Evolutionary conservation across 2,797 vertebrate genomes (phyloP).

Genomic region (Diceros bicornis): DNA sequence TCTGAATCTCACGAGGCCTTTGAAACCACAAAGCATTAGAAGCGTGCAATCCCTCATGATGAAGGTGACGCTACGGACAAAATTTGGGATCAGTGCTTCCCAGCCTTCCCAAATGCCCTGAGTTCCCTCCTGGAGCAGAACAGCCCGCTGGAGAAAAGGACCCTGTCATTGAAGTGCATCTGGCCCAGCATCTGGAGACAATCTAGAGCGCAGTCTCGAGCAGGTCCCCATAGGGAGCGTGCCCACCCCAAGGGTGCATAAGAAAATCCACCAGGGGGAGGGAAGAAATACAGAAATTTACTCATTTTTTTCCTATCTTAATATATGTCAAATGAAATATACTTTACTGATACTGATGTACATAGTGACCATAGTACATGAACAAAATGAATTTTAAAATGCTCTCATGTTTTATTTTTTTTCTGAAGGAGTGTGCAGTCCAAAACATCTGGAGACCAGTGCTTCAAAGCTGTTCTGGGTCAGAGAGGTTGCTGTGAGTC

Average conservation of each 20-base stretch:
- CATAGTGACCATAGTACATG: too few species aligned
- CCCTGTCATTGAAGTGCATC: accelerated
- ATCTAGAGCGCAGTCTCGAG: too few species aligned
- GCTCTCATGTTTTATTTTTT: not conserved
- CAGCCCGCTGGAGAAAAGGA: not conserved
- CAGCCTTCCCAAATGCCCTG: accelerated
- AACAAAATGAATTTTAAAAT: not conserved
- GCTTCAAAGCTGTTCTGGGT: not conserved
- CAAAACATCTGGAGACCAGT: too few species aligned
- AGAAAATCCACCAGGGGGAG: not conserved
- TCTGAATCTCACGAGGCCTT: not conserved
- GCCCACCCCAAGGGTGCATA: not conserved
- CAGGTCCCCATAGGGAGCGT: not conserved
- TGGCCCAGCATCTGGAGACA: not conserved
- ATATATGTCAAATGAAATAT: not conserved
- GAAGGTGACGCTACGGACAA: accelerated
- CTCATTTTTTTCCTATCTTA: not conserved
- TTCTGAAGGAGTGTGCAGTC: too few species aligned
- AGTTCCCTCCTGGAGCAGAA: not conserved
- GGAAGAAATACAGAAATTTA: not conserved
- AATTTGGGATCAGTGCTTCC: accelerated
- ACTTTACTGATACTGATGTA: not conserved
- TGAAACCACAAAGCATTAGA: not conserved
- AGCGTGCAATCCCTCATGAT: accelerated
- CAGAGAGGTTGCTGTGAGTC: not conserved